Evolutionary conservation across 2,113 vertebrate species (phyloP), one percentile per base, ranked within the genome.

Genomic region (Salvelinus alpinus): DNA sequence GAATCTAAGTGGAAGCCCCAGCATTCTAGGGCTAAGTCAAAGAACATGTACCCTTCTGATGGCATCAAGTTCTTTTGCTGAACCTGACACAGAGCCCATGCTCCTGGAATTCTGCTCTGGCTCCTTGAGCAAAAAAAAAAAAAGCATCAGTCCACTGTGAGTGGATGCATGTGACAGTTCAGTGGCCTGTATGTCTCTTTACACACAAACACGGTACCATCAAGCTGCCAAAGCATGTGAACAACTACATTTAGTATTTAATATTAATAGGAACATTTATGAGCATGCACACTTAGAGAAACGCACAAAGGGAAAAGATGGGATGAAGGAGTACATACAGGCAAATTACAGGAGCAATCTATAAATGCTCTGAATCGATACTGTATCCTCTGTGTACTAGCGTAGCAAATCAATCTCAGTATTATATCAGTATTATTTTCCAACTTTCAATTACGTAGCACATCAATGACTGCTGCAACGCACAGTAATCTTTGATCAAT

Each of bases 121-220:
- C 79, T 92, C 85, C 86, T 84, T 89, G 65, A 91, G 82, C 87
- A 92, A 93, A 94, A 93, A 75, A 93, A 75, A 90, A 91, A 86
- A 86, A 78, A 90, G 80, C 70, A 88, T 86, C 73, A 83, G 90
- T 82, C 70, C 82, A 82, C 38, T 44, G 38, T 69, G 75, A 70
- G 31, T 66, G 82, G 73, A 76, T 27, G 29, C 18, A 1, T 0
- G 13, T 75, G 72, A 24, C 60, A 84, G 72, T 70, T 70, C 47
- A 79, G 79, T 57, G 72, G 68, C 71, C 73, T 24, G 59, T 2
- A 24, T 8, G 59, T 62, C n/a, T 62, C 59, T 22, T 76, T 83
- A 64, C 72, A 60, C 64, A 20, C 38, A 44, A 5, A 24, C 44
- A 72, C 34, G 57, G 51, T 67, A 70, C 0, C 3, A 12, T 8